These are phyloP conservation scores for Alectoris magna DNA, from an alignment of 2,797 vertebrate species.

Conservation along the genomic window DNA sequence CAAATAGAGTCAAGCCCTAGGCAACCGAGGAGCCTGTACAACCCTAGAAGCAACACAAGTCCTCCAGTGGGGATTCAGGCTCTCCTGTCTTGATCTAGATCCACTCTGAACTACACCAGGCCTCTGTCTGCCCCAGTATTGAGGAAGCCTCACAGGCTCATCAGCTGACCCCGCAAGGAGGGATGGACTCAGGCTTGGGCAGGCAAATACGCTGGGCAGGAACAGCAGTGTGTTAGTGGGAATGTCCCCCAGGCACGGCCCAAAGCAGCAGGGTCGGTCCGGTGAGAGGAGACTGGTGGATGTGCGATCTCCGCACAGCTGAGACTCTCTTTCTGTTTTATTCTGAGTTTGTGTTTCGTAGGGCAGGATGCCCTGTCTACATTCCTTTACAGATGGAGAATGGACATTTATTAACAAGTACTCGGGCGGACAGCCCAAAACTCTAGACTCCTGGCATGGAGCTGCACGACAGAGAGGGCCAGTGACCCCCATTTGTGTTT, in stretches of 20 bases:
- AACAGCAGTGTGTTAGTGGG: background rate
- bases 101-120: background rate
- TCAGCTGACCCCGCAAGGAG: background rate
- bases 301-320: background rate
- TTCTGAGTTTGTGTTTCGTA: constrained; percentile 53
- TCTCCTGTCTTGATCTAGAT: background rate
- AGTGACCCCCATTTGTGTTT: constrained; percentile 60
- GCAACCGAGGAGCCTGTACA: background rate
- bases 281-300: constrained; percentile 11
- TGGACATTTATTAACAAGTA: constrained; percentile 71
- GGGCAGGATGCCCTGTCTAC: constrained; percentile 71
- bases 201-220: background rate
- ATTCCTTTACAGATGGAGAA: constrained; percentile 62
- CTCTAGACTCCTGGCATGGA: constrained; percentile 63
- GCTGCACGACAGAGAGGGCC: constrained; percentile 29
- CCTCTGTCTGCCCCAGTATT: background rate
- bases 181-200: background rate
- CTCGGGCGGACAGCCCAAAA: constrained; percentile 57
- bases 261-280: background rate
- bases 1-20: background rate
- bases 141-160: background rate
- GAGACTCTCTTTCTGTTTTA: constrained; percentile 4
- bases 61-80: background rate
- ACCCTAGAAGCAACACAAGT: background rate
- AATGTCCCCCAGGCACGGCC: background rate